A percentile compares a stretch with the other conserved stretches of the same genome.
phyloP scores from a whole-genome alignment of 2,888 invertebrate species.

The Eupithecia subumbrata region DNA sequence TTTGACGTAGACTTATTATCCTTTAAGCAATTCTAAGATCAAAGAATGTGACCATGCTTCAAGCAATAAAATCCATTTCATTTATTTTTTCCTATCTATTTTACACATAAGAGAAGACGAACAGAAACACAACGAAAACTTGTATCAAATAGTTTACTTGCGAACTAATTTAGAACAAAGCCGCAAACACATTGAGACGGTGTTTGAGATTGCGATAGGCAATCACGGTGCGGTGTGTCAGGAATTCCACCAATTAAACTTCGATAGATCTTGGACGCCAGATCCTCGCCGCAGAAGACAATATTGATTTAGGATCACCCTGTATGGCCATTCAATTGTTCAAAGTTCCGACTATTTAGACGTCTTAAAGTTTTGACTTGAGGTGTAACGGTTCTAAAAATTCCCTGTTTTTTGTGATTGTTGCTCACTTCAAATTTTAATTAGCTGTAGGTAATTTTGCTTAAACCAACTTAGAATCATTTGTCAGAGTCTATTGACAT shows the following conservation, averaged over 20 bases:
- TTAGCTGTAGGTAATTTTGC: background rate
- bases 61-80: background rate
- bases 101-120: background rate
- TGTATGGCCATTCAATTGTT: background rate
- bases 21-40: background rate
- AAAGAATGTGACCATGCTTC: background rate
- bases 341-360: background rate
- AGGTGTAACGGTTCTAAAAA: background rate
- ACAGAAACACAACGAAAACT: background rate
- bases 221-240: slow-evolving; percentile 42
- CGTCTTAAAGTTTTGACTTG: background rate
- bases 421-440: background rate
- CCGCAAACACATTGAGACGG: slow-evolving; percentile 27
- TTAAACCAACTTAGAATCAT: no score
- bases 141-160: slow-evolving; percentile 26
- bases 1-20: no score
- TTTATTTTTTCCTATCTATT: background rate
- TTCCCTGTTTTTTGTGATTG: background rate
- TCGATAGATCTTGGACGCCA: slow-evolving; percentile 38
- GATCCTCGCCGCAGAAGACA: slow-evolving; percentile 6
- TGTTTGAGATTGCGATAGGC: slow-evolving; percentile 37
- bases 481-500: no score
- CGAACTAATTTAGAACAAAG: slow-evolving; percentile 38
- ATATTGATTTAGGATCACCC: background rate
- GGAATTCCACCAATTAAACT: slow-evolving; percentile 49